Base-by-base conservation (phyloP, 2,113 vertebrate species). In the Thunnus maccoyii region DNA sequence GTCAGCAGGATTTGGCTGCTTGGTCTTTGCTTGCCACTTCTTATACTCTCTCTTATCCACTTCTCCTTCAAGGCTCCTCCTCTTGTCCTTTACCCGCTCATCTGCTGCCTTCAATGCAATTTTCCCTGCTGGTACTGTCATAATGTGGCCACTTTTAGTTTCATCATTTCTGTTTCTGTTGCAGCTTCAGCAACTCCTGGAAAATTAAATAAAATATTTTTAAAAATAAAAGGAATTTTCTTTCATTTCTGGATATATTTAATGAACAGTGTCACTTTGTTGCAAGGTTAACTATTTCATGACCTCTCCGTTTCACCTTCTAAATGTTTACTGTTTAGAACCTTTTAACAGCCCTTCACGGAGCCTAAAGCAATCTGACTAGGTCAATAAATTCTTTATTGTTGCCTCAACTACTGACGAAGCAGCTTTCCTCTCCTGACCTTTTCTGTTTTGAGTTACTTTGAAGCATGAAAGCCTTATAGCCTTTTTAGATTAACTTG, bases 1-100 rank as follows among this genome's bases (percentile, higher is more conserved):
- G 87, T 92, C 89, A 93, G 92, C 91, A 91, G 75, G 64, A 85
- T 90, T 78, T 72, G 25, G 47, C 70, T 65, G 61, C 72, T 78
- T 55, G 48, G 68, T 68, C 69, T 63, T 78, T 56, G 73, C 65
- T 87, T 82, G 47, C 72, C 67, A 62, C 76, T 84, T 83, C 72
- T 69, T 55, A 72, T 67, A 27, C 48, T 18, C 63, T 85, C 52
- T 75, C 44, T 65, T 68, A 71, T 70, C 50, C 13, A 76, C 27
- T 51, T 67, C 72, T 78, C 63, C 73, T 81, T 82, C 77, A 78
- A 69, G 62, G 27, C 32, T 76, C 76, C 64, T 22, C 51, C 32
- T 64, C 44, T 67, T 78, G 27, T 84, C 44, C 46, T 86, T 68
- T 72, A 58, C 57, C 69, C 27, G 66, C 30, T 81, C 41, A 44